Conservation (phyloP, 2,113 vertebrate genomes). For the Panthera tigris region DNA sequence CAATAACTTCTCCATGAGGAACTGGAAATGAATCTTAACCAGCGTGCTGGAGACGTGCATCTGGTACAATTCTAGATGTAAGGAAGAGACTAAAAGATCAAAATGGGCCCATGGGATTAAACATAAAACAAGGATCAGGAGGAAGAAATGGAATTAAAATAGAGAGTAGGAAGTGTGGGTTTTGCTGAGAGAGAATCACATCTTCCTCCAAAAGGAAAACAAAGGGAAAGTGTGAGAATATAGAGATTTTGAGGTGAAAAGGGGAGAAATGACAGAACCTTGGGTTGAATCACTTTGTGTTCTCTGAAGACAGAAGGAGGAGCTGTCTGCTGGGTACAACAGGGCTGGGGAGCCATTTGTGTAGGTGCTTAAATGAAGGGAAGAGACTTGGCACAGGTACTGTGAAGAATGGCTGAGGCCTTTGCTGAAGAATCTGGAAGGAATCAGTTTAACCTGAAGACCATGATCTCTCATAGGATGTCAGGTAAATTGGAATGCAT, state of each 20-base stretch:
- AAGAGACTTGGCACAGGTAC: not conserved
- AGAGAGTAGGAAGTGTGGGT: not conserved
- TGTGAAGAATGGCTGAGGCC: not conserved
- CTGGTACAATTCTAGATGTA: not conserved
- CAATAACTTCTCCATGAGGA: not conserved
- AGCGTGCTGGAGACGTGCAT: not conserved
- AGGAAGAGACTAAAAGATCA: not conserved
- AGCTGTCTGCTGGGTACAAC: not conserved
- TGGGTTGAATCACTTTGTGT: not conserved
- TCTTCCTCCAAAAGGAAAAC: not conserved
- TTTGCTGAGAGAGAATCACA: not conserved
- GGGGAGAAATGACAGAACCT: not conserved
- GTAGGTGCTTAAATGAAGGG: not conserved
- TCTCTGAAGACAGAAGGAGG: not conserved
- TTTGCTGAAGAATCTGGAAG: not conserved
- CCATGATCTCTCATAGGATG: not conserved
- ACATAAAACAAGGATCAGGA: not conserved
- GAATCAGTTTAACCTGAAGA: not conserved
- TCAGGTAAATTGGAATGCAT: not conserved
- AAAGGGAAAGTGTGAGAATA: not conserved
- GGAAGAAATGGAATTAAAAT: not conserved
- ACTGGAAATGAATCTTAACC: not conserved
- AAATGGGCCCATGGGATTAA: not conserved
- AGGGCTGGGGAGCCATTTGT: not conserved
- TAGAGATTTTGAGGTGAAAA: not conserved